Conservation (phyloP, 2,797 vertebrate species). For the Gymnothorax reevesii region DNA sequence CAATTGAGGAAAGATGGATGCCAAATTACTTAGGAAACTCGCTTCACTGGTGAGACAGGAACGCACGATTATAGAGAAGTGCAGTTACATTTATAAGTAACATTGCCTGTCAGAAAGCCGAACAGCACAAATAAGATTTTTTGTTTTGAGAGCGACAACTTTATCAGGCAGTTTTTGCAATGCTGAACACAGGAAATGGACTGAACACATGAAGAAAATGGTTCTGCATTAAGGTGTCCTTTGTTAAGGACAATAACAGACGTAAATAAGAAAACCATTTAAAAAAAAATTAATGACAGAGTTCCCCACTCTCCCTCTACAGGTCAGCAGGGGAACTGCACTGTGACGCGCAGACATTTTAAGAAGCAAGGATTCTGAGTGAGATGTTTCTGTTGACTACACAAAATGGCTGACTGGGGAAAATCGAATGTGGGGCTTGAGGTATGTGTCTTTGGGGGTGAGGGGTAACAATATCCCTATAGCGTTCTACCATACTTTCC, state of each 20-base stretch:
- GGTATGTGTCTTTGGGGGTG: background rate
- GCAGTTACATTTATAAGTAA: background rate
- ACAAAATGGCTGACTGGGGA: conserved; percentile 34
- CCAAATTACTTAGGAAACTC: background rate
- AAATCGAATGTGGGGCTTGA: background rate
- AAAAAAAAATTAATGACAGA: background rate
- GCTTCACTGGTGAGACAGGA: background rate
- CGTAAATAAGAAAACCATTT: background rate
- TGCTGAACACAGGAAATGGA: background rate
- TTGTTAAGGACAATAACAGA: background rate
- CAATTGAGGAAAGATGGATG: background rate
- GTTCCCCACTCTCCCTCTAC: conserved; percentile 18
- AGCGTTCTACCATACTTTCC: background rate
- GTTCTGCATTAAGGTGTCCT: background rate
- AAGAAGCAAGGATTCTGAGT: conserved; percentile 16
- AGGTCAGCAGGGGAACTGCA: conserved; percentile 28
- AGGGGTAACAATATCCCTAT: background rate
- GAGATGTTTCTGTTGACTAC: background rate
- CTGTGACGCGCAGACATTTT: conserved; percentile 27
- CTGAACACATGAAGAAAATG: background rate
- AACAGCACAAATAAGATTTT: background rate
- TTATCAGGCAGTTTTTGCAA: background rate
- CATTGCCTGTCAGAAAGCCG: background rate
- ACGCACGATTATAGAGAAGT: background rate
- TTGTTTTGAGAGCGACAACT: background rate